Conservation (phyloP, 2,888 invertebrate species). For the Flexamia atlantica region DNA sequence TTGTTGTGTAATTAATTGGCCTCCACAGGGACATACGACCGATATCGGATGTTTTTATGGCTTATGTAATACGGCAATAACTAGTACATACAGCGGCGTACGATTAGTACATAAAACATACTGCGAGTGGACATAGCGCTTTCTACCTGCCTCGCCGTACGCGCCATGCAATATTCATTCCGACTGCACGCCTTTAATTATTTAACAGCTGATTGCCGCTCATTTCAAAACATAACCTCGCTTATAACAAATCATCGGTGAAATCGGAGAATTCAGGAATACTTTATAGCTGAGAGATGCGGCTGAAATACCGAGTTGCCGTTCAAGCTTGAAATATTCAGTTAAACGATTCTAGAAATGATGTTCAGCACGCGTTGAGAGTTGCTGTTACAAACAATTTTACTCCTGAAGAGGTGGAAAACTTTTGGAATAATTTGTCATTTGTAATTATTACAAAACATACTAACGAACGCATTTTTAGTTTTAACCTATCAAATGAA, state of each 20-base stretch:
- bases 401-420: no score
- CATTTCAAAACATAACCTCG: constrained; percentile 46
- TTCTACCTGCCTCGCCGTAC: background rate
- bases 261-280: constrained; percentile 11
- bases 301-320: constrained; percentile 7
- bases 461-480: no score
- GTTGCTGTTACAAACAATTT: background rate
- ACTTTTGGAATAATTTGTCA: no score
- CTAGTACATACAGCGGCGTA: background rate
- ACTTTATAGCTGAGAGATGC: background rate
- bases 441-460: no score
- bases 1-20: constrained; percentile 36
- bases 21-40: constrained; percentile 18
- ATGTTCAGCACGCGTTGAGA: background rate
- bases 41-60: constrained; percentile 4
- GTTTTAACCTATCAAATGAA: no score
- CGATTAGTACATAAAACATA: constrained; percentile 30
- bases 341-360: background rate
- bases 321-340: constrained; percentile 1
- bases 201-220: constrained; percentile 48
- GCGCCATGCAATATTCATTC: constrained; percentile 44
- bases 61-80: constrained; percentile 32
- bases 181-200: constrained; percentile 38
- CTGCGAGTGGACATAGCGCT: background rate
- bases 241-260: constrained; percentile 36